Percentiles rank a stretch among this genome's conserved stretches.
phyloP scores from a whole-genome alignment of 2,797 vertebrate species.

The Sciurus carolinensis region DNA sequence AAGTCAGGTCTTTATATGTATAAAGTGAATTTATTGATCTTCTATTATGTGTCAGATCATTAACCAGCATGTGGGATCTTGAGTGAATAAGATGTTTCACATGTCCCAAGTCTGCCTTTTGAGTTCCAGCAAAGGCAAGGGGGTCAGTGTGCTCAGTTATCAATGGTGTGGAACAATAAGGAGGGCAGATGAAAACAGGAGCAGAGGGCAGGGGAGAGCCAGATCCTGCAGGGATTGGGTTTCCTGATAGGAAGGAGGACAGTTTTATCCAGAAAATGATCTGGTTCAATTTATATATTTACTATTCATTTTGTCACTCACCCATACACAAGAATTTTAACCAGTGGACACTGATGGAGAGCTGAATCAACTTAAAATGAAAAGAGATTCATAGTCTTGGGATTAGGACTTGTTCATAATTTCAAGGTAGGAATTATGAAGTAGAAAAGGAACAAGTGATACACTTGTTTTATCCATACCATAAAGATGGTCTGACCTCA shows the following conservation, averaged over 20 bases:
- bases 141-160: accelerated
- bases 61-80: not conserved
- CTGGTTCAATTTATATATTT: not conserved
- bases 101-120: not conserved
- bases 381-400: not conserved
- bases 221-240: accelerated
- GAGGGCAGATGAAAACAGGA: not conserved
- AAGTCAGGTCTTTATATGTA: not conserved
- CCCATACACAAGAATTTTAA: not conserved
- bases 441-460: not conserved
- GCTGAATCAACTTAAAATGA: not conserved
- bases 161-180: not conserved
- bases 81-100: not conserved
- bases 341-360: not conserved
- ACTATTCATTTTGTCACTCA: not conserved
- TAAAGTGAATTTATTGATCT: slow-evolving; percentile 9
- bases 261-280: not conserved
- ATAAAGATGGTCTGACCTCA: not conserved
- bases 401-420: not conserved
- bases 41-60: not conserved
- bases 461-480: not conserved
- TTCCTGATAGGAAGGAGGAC: not conserved
- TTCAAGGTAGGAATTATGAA: not conserved
- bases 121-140: not conserved
- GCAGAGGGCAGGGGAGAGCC: not conserved